Conservation (phyloP, 2,888 invertebrate species). For the Portevinia maculata region DNA sequence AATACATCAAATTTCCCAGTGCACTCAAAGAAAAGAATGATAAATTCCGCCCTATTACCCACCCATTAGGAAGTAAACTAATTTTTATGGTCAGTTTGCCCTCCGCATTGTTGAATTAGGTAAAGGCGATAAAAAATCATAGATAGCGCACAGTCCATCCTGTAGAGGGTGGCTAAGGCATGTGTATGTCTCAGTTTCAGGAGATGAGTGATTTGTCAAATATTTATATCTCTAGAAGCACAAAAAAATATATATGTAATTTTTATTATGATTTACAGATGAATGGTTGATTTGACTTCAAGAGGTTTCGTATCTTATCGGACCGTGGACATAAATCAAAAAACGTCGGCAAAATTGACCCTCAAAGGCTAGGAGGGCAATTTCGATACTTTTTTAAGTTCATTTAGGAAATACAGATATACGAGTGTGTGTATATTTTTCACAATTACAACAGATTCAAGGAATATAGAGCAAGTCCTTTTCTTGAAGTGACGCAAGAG, state of each 20-base stretch:
- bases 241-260: slow-evolving; percentile 63
- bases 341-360: slow-evolving; percentile 56
- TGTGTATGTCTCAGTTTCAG: slow-evolving; percentile 20
- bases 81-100: slow-evolving; percentile 80
- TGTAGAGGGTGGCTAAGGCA: slow-evolving; percentile 15
- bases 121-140: slow-evolving; percentile 60
- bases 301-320: slow-evolving; percentile 60
- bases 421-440: not conserved
- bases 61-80: slow-evolving; percentile 78
- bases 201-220: slow-evolving; percentile 65
- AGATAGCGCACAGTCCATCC: slow-evolving; percentile 37
- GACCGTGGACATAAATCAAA: slow-evolving; percentile 63
- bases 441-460: slow-evolving; percentile 6
- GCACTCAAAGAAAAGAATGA: slow-evolving; percentile 66
- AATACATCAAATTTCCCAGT: slow-evolving; percentile 56
- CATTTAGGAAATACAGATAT: slow-evolving; percentile 19
- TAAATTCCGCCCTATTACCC: slow-evolving; percentile 75
- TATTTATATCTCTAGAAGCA: slow-evolving; percentile 32
- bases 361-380: slow-evolving; percentile 6
- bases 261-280: slow-evolving; percentile 73
- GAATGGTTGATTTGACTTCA: slow-evolving; percentile 69
- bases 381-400: slow-evolving; percentile 34
- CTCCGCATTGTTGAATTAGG: slow-evolving; percentile 65
- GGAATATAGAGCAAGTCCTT: slow-evolving; percentile 28
- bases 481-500: slow-evolving; percentile 33